Conservation (phyloP, 2,888 invertebrate genomes). For the Drosophila testacea region DNA sequence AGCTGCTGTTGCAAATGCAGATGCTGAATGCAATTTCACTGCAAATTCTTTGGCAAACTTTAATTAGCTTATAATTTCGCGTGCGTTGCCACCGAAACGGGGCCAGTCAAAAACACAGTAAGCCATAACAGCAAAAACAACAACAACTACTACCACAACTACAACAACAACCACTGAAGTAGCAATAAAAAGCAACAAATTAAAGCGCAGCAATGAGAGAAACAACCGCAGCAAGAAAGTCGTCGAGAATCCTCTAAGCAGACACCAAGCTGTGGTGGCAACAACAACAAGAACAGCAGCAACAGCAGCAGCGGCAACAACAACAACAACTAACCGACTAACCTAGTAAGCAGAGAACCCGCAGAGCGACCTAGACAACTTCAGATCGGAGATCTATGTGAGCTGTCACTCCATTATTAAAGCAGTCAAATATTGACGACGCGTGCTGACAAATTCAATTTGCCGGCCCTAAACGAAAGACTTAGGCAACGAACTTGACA, state of each 20-base stretch:
- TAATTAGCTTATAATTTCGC: conserved; percentile 74
- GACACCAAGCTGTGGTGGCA: conserved; percentile 27
- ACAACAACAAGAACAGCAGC: conserved; percentile 9
- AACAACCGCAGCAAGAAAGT: conserved; percentile 66
- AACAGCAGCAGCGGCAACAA: conserved; percentile 45
- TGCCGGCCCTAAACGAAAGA: conserved; percentile 74
- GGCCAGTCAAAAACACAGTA: conserved; percentile 61
- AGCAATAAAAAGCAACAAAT: conserved; percentile 31
- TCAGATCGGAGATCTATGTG: conserved; percentile 18
- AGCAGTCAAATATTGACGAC: conserved; percentile 30
- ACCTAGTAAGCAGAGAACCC: conserved; percentile 77
- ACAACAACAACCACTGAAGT: conserved; percentile 10
- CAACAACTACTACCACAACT: conserved; percentile 18
- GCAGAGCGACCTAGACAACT: conserved; percentile 65
- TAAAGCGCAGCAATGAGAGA: conserved; percentile 59
- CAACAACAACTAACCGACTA: conserved; percentile 80
- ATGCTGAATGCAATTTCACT: conserved; percentile 58
- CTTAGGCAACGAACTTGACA: conserved; percentile 71
- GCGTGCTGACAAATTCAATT: conserved; percentile 56
- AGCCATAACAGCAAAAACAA: conserved; percentile 27
- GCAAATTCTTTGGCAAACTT: conserved; percentile 57
- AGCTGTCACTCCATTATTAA: conserved; percentile 16
- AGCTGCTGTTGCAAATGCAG: conserved; percentile 9
- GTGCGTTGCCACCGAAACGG: conserved; percentile 62
- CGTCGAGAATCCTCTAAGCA: conserved; percentile 67